phyloP scores from a whole-genome alignment of 2,888 invertebrate species.

The Actias luna region DNA sequence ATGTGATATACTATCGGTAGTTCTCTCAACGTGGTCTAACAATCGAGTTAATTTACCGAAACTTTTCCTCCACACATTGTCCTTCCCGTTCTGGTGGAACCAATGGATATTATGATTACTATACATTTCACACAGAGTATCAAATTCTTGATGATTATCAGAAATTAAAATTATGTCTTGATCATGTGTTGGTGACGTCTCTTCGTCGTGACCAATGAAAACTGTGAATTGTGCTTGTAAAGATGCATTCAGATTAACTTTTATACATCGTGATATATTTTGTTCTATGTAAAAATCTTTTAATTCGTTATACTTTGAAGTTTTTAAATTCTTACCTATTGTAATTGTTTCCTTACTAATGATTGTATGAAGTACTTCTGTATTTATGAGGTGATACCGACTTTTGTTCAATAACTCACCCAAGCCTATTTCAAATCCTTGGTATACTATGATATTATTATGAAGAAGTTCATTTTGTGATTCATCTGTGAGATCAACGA shows the following conservation, averaged over 20 bases:
- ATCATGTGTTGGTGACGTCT: neutral
- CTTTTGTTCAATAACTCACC: constrained; percentile 5
- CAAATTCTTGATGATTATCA: constrained; percentile 20
- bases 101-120: constrained; percentile 9
- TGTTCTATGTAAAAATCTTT: constrained; percentile 22
- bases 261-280: constrained; percentile 23
- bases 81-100: neutral
- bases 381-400: constrained; percentile 5
- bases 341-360: constrained; percentile 20
- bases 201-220: neutral
- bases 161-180: constrained; percentile 15
- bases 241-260: neutral
- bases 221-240: neutral
- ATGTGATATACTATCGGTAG: neutral
- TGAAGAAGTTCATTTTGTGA: constrained; percentile 16
- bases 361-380: constrained; percentile 15
- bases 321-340: constrained; percentile 20
- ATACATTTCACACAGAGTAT: constrained; percentile 3
- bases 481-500: constrained; percentile 4
- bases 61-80: constrained; percentile 2
- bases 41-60: constrained; percentile 1
- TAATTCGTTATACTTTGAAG: constrained; percentile 8
- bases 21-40: neutral
- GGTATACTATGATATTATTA: constrained; percentile 4
- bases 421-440: neutral